Base-by-base conservation (phyloP, 2,113 vertebrate genomes). In the Sapayoa aenigma region DNA sequence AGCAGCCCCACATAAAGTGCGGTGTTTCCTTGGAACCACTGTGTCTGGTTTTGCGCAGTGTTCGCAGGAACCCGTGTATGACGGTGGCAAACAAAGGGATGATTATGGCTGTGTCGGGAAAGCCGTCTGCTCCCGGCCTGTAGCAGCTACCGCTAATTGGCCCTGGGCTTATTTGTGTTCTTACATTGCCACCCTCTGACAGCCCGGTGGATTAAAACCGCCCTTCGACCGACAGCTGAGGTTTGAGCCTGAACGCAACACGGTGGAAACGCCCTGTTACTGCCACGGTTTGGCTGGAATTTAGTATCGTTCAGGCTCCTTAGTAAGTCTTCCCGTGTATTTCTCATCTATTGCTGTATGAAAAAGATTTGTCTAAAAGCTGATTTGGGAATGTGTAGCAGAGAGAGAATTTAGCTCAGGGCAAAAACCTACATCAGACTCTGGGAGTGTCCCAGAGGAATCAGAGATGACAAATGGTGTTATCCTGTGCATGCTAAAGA, bases 141-240 rank as follows among this genome's bases (percentile, higher is more conserved):
- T 20, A 58, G 76, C 69, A 65, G 55, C 52, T 21, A 10, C n/a
- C 3, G 1, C 27, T 81, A 50, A 65, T n/a, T 63, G 68, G 27
- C 66, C 30, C 1, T 39, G 58, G 55, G 84, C 28, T 91, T 37
- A 18, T 94, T 94, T 35, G 41, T 86, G 92, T 79, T 92, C 94
- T 77, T 95, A 96, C 44, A 94, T 97, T 94, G 96, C 96, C 96
- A 96, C 96, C 95, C 83, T 95, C 92, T 71, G 96, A 96, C 96
- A 84, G 69, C 7, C n/a, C 2, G 2, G 66, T 13, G 66, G 82
- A 97, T 88, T 68, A 74, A 95, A 90, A 37, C 50, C 58, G 62
- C n/a, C 5, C 4, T 47, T 33, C 9, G 0, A 17, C 1, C 2
- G 12, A 5, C 19, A 5, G 58, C 62, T n/a, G 62, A 56, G 24